These are phyloP conservation scores for Pocillopora verrucosa DNA, from an alignment of 64 coral and sea anemone genomes.

Conservation along the genomic window DNA sequence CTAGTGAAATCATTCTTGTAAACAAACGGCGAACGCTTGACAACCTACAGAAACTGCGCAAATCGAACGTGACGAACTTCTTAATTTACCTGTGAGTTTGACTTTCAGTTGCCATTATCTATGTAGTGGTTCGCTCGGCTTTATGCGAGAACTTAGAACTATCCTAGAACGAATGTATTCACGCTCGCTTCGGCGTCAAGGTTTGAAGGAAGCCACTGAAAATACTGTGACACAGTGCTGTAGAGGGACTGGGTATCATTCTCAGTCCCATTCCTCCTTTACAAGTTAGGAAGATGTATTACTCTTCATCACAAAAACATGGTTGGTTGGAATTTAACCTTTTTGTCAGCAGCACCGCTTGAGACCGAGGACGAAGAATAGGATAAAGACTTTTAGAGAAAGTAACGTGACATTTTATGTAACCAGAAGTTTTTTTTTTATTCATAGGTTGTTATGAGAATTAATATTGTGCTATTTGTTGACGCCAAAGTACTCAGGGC, in stretches of 20 bases:
- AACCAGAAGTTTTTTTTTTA: too few relatives aligned
- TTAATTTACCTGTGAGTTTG: slow-evolving; percentile 6
- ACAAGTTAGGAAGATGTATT: too few relatives aligned
- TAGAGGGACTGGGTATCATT: neutral
- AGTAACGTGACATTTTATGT: too few relatives aligned
- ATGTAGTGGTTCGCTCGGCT: neutral
- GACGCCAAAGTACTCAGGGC: too few relatives aligned
- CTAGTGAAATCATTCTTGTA: neutral
- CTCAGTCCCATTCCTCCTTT: neutral
- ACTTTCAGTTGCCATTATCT: slow-evolving; percentile 5
- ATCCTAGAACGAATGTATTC: neutral
- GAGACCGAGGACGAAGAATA: too few relatives aligned
- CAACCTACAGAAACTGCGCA: neutral
- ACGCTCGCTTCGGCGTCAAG: neutral
- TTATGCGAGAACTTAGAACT: neutral
- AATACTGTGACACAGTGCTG: neutral
- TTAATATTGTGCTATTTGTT: too few relatives aligned
- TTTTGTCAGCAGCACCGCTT: too few relatives aligned
- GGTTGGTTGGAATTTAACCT: too few relatives aligned
- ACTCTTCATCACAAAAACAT: too few relatives aligned
- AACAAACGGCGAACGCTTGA: slow-evolving; percentile 18
- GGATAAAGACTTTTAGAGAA: too few relatives aligned
- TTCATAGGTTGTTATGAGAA: too few relatives aligned
- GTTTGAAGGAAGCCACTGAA: neutral
- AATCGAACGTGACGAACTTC: neutral